Evolutionary conservation across 2,888 invertebrate species (phyloP).

Genomic region (Noctuana brunneofusca): DNA sequence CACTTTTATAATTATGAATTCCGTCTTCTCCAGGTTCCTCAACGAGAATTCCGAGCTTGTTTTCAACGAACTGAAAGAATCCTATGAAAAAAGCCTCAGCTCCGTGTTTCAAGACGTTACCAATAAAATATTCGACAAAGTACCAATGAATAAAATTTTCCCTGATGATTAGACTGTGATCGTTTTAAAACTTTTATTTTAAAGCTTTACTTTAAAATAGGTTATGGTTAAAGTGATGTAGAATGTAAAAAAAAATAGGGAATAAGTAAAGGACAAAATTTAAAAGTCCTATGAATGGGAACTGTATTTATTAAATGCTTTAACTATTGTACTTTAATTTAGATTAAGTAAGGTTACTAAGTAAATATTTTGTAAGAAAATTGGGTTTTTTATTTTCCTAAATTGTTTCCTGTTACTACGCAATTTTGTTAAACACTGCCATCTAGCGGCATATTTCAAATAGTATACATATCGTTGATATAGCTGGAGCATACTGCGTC

Average conservation of each 20-base stretch:
- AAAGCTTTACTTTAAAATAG: conserved; percentile 15
- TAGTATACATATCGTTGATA: conserved; percentile 23
- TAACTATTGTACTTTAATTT: conserved; percentile 53
- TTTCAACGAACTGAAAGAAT: conserved; percentile 85
- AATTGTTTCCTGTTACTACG: not conserved
- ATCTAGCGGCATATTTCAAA: conserved; percentile 34
- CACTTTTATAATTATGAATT: not conserved
- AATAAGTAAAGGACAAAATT: conserved; percentile 34
- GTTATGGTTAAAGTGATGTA: conserved; percentile 33
- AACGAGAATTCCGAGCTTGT: conserved; percentile 86
- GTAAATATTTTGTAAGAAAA: conserved; percentile 26
- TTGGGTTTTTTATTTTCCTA: not conserved
- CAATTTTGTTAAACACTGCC: conserved; percentile 13
- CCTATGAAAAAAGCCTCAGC: conserved; percentile 87
- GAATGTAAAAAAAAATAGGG: conserved; percentile 30
- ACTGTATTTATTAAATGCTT: conserved; percentile 70
- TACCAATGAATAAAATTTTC: conserved; percentile 86
- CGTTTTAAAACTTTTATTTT: conserved; percentile 15
- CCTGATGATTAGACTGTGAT: conserved; percentile 59
- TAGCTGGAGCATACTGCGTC: conserved; percentile 17
- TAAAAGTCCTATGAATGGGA: conserved; percentile 39
- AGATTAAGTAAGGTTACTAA: conserved; percentile 16
- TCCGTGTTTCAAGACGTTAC: conserved; percentile 85
- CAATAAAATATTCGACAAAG: conserved; percentile 86
- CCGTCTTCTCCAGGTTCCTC: conserved; percentile 71